A percentile compares a stretch with the other conserved stretches of the same genome.
Conservation (phyloP, 2,113 vertebrate species). For the Psilopogon haemacephalus region DNA sequence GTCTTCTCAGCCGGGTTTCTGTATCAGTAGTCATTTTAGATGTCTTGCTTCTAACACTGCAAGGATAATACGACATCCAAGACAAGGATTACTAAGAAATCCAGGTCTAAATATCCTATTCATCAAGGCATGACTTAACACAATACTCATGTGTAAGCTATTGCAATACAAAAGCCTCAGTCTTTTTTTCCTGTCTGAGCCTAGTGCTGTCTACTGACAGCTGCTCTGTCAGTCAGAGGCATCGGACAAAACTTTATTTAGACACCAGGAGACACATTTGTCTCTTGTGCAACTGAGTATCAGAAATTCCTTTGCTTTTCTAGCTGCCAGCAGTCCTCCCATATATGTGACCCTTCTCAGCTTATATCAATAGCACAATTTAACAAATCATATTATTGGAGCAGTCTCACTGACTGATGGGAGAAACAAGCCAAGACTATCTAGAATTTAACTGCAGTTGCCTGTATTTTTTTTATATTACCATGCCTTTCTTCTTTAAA, state of each 20-base stretch:
- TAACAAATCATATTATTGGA: neutral
- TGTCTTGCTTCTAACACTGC: conserved; percentile 82
- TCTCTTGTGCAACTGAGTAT: neutral
- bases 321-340: neutral
- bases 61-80: neutral
- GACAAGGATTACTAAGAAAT: conserved; percentile 26
- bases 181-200: neutral
- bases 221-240: conserved; percentile 34
- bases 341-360: neutral
- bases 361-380: neutral
- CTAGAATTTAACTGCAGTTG: neutral
- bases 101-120: neutral
- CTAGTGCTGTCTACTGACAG: neutral
- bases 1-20: conserved; percentile 72
- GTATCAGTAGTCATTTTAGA: conserved; percentile 76
- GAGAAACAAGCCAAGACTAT: neutral
- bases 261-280: neutral
- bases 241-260: conserved; percentile 6
- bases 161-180: conserved; percentile 6
- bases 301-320: neutral
- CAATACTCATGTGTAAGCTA: neutral
- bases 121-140: neutral
- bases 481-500: neutral
- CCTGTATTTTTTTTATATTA: neutral
- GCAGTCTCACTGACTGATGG: neutral